Base-by-base conservation (phyloP, 2,797 vertebrate species). In the Gymnocypris eckloni region DNA sequence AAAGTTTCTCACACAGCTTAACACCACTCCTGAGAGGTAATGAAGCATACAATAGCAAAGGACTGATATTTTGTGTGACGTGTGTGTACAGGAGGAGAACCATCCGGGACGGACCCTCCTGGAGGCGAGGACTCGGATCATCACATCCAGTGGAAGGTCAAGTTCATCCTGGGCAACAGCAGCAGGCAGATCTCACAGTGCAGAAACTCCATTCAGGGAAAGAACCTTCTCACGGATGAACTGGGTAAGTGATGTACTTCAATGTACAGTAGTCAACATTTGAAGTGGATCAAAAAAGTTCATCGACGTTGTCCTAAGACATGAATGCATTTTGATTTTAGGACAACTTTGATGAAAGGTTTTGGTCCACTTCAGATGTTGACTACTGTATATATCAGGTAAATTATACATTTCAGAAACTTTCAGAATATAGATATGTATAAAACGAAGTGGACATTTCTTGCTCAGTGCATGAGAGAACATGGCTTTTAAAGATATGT, bases 131-230 rank as follows among this genome's bases (percentile, higher is more conserved):
- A 98, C 87, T 92, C 95, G 0, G 96, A 98, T 61, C 97, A 96
- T 72, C 97, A 96, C 82, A 97, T 99, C 76, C 90, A 94, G 0
- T 99, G 98, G 98, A 99, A 97, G 91, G 96, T 99, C 80, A 97
- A 97, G 78, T 99, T 99, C 92, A 97, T 96, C 89, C 87, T 97
- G 18, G 98, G 97, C 16, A 99, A 99, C 92, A 96, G 97, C 96
- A 99, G 98, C 89, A 93, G 97, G 33, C 96, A 95, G 56, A 96
- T 96, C 85, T 97, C 95, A 86, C 98, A 97, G 92, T 99, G 98
- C 91, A 96, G 98, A 54, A 99, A 99, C 91, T 99, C 98, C 78
- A 96, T 99, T 75, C 98, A 99, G 91, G 98, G 98, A 87, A 98
- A 98, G 91, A 93, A 93, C 3, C 95, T 99, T 89, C 97, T 99